phyloP scores from a whole-genome alignment of 2,797 vertebrate genomes.

The Nyctalus aviator region DNA sequence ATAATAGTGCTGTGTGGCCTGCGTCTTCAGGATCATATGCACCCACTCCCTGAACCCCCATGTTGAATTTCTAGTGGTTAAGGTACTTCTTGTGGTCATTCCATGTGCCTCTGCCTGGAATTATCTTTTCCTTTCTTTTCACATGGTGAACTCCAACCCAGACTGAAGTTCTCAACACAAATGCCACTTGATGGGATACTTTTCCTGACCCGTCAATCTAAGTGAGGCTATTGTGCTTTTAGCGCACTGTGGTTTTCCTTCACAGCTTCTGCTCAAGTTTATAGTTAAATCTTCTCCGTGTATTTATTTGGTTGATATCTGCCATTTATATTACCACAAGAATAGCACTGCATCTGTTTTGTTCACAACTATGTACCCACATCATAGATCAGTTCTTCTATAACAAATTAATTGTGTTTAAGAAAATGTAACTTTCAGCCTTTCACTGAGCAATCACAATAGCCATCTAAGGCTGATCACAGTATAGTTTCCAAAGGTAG shows the following conservation, averaged over 20 bases:
- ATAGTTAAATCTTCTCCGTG: not conserved
- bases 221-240: not conserved
- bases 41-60: not conserved
- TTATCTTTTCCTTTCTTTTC: not conserved
- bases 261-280: not conserved
- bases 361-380: not conserved
- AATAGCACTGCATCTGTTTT: slow-evolving; percentile 32
- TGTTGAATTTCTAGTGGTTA: not conserved
- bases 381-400: not conserved
- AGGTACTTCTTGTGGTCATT: not conserved
- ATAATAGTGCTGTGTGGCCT: not conserved
- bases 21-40: not conserved
- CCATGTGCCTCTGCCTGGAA: not conserved
- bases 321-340: not conserved
- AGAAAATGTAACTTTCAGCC: not conserved
- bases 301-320: not conserved
- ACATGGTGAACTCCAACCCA: not conserved
- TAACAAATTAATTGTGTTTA: not conserved
- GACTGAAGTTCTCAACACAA: not conserved
- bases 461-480: not conserved
- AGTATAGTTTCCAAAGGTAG: not conserved
- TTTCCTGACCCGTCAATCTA: not conserved
- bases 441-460: not conserved
- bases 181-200: not conserved
- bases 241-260: not conserved